A percentile compares a stretch with the other conserved stretches of the same genome.
phyloP scores from a whole-genome alignment of 2,888 invertebrate genomes.

The Plebejus argus region DNA sequence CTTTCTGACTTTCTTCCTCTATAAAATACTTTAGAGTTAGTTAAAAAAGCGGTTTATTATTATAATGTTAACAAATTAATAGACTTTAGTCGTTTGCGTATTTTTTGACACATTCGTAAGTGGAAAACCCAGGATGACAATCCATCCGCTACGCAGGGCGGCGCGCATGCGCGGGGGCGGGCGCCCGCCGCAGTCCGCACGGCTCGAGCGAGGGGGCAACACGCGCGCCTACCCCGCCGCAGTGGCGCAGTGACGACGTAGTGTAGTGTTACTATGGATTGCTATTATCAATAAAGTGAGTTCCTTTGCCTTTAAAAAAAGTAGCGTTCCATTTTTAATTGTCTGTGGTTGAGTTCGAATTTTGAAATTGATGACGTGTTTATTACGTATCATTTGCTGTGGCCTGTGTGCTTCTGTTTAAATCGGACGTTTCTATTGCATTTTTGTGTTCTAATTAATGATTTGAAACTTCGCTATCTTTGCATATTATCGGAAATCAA shows the following conservation, averaged over 20 bases:
- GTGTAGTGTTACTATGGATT: constrained; percentile 18
- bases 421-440: background rate
- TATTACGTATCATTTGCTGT: constrained; percentile 36
- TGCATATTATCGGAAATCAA: no score
- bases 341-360: background rate
- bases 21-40: no score
- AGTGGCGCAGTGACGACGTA: constrained; percentile 61
- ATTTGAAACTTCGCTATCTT: no score
- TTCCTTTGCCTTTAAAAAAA: background rate
- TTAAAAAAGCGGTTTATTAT: no score
- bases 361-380: background rate
- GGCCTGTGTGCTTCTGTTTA: background rate
- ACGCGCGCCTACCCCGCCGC: constrained; percentile 36
- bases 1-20: no score
- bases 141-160: constrained; percentile 54
- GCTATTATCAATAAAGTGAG: constrained; percentile 13
- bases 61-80: no score
- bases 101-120: constrained; percentile 37
- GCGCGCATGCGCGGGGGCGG: constrained; percentile 63
- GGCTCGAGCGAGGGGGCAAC: constrained; percentile 41
- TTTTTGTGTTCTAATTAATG: no score
- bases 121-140: constrained; percentile 35
- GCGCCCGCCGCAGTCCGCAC: constrained; percentile 65
- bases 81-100: background rate
- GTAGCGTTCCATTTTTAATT: background rate